phyloP scores from a whole-genome alignment of 1,140 invertebrate genomes.

The Lasioglossum baleicum region DNA sequence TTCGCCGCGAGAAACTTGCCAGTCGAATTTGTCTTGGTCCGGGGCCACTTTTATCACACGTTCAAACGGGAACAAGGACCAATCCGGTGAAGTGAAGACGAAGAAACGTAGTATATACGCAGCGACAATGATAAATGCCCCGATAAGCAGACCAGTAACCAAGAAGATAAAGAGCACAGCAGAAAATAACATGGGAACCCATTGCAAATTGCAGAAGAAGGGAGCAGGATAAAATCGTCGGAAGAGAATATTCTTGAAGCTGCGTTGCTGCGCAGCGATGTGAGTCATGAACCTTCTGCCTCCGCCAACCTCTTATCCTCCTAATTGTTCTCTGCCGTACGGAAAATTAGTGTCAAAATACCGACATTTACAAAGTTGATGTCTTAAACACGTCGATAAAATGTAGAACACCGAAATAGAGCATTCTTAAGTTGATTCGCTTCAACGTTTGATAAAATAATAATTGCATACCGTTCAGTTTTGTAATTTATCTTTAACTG shows the following conservation, averaged over 20 bases:
- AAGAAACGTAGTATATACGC: not conserved
- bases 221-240: not conserved
- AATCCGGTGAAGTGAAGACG: not conserved
- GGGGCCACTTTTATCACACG: not conserved
- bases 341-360: no score
- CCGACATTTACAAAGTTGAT: no score
- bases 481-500: no score
- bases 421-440: no score
- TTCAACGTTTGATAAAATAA: no score
- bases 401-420: no score
- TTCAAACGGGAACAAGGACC: not conserved
- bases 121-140: conserved; percentile 14
- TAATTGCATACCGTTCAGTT: no score
- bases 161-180: conserved; percentile 6
- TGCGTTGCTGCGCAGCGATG: not conserved
- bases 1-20: not conserved
- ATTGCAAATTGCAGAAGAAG: not conserved
- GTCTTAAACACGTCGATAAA: no score
- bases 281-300: not conserved
- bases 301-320: not conserved
- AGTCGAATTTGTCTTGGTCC: no score
- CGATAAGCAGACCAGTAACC: conserved; percentile 15
- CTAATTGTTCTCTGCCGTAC: not conserved
- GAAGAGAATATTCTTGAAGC: conserved; percentile 1
- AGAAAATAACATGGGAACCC: conserved; percentile 15